Evolutionary conservation across 1,140 invertebrate genomes (phyloP), one percentile per base, ranked within the genome.

Genomic region (Drosophila athabasca): DNA sequence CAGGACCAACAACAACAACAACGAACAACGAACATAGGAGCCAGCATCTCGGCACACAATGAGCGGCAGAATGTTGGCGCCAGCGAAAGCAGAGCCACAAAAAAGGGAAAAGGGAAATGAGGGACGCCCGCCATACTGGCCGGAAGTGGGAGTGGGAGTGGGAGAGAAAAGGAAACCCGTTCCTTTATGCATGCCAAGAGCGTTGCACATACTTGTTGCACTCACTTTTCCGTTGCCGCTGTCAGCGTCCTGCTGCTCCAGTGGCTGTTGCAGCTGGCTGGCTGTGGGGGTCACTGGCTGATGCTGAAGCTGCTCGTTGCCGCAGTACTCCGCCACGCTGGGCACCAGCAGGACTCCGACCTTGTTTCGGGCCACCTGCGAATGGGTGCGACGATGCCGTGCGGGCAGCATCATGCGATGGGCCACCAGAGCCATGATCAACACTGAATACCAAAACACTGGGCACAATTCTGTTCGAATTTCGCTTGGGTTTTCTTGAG

Each of bases 371-470:
- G 75, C 82, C 55, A 87, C 60, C 53, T 87, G 85, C 69, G 80
- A 73, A 50, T 77, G 79, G 15, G 64, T 79, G 48, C 72, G 79
- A 2, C 90, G 73, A 41, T 66, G 67, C 35, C 84, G 75, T 29
- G 60, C 29, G 15, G 89, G 81, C 76, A 90, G 58, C 89, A 90
- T 89, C 90, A 91, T 91, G 9, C 90, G 85, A 65, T 91, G 90
- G 49, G 90, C 85, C 50, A 91, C 85, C 45, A 91, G 50, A 76
- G 90, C 85, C 90, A 91, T 91, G 59, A 76, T 76, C 39, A 44
- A 55, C 31, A 26, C 31, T 11, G 31, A 35, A 35, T 35, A 11
- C 11, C 11, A 39, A 39, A 11, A 11, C 35, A 39, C 35, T 39
- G 3, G 4, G 35, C 48, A 24, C 22, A 11, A 17, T 35, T 24